phyloP scores from a whole-genome alignment of 2,113 vertebrate species.

The Syngnathus scovelli region DNA sequence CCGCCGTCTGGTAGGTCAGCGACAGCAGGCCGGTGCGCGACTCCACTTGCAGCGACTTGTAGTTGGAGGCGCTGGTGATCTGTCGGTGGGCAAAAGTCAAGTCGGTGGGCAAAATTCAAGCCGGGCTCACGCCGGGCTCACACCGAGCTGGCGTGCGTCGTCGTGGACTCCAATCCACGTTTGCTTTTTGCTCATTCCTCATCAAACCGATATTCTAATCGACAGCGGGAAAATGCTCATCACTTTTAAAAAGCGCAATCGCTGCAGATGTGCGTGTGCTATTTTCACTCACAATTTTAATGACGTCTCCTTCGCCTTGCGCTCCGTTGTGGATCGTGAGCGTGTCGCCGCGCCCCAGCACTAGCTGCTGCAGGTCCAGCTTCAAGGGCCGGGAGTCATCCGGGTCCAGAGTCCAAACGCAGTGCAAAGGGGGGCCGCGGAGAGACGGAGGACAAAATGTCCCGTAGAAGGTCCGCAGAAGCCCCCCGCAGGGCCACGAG shows the following conservation, averaged over 20 bases:
- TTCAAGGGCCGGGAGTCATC: conserved; percentile 77
- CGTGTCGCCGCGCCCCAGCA: conserved; percentile 68
- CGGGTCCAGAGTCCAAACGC: conserved; percentile 81
- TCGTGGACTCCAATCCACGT: too few relatives aligned
- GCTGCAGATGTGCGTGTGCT: not conserved
- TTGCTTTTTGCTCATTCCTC: too few relatives aligned
- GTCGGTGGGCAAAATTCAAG: not conserved
- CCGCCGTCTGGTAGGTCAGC: conserved; percentile 64
- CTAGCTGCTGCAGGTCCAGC: conserved; percentile 75
- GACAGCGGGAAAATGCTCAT: too few relatives aligned
- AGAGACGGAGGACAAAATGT: conserved; percentile 73
- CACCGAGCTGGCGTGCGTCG: too few relatives aligned
- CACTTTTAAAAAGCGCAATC: too few relatives aligned
- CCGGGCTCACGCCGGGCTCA: too few relatives aligned
- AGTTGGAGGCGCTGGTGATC: conserved; percentile 73
- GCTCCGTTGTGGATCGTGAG: conserved; percentile 71
- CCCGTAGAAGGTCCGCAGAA: conserved; percentile 80
- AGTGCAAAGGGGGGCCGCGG: conserved; percentile 51
- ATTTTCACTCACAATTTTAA: conserved; percentile 63
- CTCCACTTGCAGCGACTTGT: conserved; percentile 76
- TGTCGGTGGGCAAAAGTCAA: conserved; percentile 41
- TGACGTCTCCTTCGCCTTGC: conserved; percentile 59
- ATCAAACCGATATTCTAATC: too few relatives aligned
- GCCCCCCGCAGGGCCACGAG: conserved; percentile 72
- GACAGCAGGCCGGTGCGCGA: conserved; percentile 77